Conservation (phyloP, 2,797 vertebrate species). For the Poecilia velifera region DNA sequence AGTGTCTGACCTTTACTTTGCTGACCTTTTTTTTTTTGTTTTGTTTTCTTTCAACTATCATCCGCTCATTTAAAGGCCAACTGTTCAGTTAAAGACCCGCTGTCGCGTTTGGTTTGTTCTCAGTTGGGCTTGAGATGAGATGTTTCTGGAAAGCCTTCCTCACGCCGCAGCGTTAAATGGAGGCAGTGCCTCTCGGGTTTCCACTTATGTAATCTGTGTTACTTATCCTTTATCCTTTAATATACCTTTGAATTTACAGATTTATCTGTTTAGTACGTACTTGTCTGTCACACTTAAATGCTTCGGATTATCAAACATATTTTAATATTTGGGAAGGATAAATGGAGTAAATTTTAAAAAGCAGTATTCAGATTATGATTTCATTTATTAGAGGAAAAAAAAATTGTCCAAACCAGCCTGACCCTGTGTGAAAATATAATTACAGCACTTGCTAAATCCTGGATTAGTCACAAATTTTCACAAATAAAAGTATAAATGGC, state of each 20-base stretch:
- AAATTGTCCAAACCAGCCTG: not conserved
- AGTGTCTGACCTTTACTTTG: conserved; percentile 21
- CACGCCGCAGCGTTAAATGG: not conserved
- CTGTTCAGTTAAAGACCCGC: not conserved
- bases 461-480: not conserved
- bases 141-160: not conserved
- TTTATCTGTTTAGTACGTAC: not conserved
- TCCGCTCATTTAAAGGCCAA: conserved; percentile 34
- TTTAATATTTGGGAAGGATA: not conserved
- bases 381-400: not conserved
- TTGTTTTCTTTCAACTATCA: conserved; percentile 34
- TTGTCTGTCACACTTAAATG: not conserved
- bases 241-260: not conserved
- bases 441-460: not conserved
- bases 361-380: not conserved
- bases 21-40: conserved; percentile 13
- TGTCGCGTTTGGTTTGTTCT: conserved; percentile 14
- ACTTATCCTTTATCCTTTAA: not conserved
- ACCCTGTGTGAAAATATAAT: not conserved
- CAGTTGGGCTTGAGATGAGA: conserved; percentile 18
- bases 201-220: not conserved
- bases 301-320: not conserved
- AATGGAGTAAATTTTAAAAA: not conserved
- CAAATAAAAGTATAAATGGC: not conserved
- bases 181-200: not conserved